These are phyloP conservation scores for Nasonovia ribisnigri DNA, from an alignment of 2,888 invertebrate genomes.

Conservation along the genomic window DNA sequence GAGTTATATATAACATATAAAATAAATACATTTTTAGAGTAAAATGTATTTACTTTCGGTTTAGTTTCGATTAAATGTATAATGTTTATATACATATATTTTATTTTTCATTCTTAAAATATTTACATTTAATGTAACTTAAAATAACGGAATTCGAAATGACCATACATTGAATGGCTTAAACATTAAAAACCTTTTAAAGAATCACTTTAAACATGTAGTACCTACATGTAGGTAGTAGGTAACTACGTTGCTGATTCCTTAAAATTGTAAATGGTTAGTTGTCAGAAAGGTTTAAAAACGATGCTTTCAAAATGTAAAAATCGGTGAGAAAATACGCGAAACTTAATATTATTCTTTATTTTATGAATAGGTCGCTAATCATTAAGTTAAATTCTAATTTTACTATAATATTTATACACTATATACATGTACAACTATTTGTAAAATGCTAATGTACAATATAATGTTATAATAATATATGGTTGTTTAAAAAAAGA, in stretches of 20 bases:
- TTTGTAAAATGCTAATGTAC: not conserved
- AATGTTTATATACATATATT: not conserved
- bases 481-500: not conserved
- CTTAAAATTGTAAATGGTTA: conserved; percentile 7
- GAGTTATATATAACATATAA: too few relatives aligned
- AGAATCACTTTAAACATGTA: conserved; percentile 21
- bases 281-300: conserved; percentile 29
- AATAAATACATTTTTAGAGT: not conserved
- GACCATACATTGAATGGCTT: not conserved
- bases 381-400: not conserved
- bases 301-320: conserved; percentile 45
- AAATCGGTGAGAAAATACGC: not conserved
- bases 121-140: not conserved
- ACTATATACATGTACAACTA: not conserved
- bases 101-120: not conserved
- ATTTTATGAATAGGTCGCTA: not conserved
- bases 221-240: not conserved
- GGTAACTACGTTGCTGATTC: not conserved
- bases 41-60: not conserved
- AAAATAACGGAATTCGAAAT: conserved; percentile 27
- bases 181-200: conserved; percentile 48
- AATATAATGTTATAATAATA: not conserved
- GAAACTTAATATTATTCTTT: not conserved
- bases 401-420: not conserved
- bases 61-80: not conserved